phyloP scores from a whole-genome alignment of 2,888 invertebrate species.

The Drosophila parthenogenetica region DNA sequence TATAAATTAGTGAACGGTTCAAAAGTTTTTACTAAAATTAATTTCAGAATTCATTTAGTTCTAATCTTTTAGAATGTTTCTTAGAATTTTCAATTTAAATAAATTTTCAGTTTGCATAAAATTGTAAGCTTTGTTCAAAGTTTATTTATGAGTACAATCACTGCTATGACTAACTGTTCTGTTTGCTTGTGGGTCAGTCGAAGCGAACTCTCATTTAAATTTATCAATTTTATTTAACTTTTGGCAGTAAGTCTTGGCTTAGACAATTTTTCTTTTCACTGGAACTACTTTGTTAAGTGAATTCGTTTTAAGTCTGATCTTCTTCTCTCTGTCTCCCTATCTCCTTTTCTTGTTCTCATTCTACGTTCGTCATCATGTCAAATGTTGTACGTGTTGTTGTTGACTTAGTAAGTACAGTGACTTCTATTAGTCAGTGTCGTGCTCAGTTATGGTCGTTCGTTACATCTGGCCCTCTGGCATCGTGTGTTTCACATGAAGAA shows the following conservation, averaged over 20 bases:
- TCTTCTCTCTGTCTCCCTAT: no score
- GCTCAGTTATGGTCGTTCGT: slow-evolving; percentile 22
- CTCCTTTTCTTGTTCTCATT: no score
- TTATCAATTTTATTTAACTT: not conserved
- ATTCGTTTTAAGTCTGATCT: not conserved
- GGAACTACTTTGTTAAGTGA: not conserved
- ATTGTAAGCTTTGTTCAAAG: not conserved
- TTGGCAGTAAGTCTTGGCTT: not conserved
- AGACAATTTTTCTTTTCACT: not conserved
- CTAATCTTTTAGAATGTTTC: slow-evolving; percentile 10
- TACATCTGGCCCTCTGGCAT: slow-evolving; percentile 40
- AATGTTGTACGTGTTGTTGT: not conserved
- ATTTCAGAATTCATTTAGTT: not conserved
- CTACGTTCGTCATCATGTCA: not conserved
- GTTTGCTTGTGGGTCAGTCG: not conserved
- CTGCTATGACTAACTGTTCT: slow-evolving; percentile 3
- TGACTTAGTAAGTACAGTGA: slow-evolving; percentile 40
- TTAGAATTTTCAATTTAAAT: slow-evolving; percentile 1
- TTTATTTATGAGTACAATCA: not conserved
- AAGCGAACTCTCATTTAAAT: not conserved
- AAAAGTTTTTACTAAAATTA: not conserved
- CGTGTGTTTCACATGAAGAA: slow-evolving; percentile 66
- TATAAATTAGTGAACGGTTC: slow-evolving; percentile 22
- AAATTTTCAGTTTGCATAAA: slow-evolving; percentile 1
- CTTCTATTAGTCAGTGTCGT: slow-evolving; percentile 49